Percentiles rank a stretch among this genome's conserved stretches.
Evolutionary conservation across 2,888 invertebrate genomes (phyloP).

Genomic region (Stenotaenia linearis): DNA sequence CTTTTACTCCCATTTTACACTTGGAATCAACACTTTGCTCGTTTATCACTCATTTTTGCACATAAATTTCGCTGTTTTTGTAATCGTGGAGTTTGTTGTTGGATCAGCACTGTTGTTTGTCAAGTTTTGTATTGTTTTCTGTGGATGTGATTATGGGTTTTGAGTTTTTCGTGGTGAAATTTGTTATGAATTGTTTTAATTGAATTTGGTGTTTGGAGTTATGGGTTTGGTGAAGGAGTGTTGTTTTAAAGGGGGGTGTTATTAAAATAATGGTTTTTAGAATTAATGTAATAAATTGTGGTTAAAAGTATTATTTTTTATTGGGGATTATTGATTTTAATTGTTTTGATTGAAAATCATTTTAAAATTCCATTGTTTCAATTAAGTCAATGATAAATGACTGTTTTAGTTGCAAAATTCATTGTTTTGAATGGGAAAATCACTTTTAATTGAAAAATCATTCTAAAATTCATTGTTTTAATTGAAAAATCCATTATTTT

Average conservation of each 20-base stretch:
- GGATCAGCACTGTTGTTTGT: no score
- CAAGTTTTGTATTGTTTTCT: not conserved
- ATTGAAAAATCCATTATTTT: not conserved
- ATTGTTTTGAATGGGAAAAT: not conserved
- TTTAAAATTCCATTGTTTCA: not conserved
- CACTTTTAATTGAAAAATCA: not conserved
- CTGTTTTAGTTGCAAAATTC: not conserved
- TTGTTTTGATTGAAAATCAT: not conserved
- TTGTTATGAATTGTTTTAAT: no score
- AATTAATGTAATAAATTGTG: no score
- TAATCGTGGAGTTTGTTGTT: no score
- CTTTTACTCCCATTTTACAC: slow-evolving; percentile 1
- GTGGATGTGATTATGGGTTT: no score
- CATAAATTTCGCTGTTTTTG: no score
- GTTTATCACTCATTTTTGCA: not conserved
- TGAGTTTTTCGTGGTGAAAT: no score
- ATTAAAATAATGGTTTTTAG: no score
- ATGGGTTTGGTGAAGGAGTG: no score
- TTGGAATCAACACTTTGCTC: not conserved
- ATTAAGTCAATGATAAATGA: not conserved
- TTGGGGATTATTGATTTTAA: not conserved
- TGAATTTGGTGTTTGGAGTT: no score
- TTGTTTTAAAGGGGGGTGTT: no score
- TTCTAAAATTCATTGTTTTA: not conserved
- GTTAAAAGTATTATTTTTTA: no score